Evolutionary conservation across 2,113 vertebrate genomes (phyloP), one percentile per base, ranked within the genome.

Genomic region (Xenopus laevis): DNA sequence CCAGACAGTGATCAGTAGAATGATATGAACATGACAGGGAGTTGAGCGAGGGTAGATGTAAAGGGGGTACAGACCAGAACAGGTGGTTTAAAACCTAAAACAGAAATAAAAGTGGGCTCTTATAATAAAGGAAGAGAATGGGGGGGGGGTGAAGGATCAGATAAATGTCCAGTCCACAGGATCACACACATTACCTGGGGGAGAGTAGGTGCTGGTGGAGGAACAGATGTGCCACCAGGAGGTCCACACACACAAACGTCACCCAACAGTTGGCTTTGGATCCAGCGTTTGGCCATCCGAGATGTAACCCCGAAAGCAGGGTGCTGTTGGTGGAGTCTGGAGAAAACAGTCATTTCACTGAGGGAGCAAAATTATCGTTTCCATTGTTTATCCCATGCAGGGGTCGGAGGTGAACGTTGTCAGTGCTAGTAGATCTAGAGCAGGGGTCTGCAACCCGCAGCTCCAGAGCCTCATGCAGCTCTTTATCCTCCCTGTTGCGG

Each of bases 261-360:
- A 0, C 90, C 90, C 78, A 98, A 88, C 46, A 98, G 91, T 82
- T 98, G 97, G 59, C 96, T 91, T 0, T 86, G 91, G 30, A 98
- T 80, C 97, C 97, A 99, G 16, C 97, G 95, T 75, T 98, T 98
- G 73, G 88, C 91, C 74, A 99, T 85, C 10, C 97, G 94, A 65
- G 93, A 96, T 45, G 90, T 89, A 0, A 89, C 87, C 0, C 96
- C 91, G 0, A 96, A 98, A 77, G 89, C 93, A 0, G 90, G 85
- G 70, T 98, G 87, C 85, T 98, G 94, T 89, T 98, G 96, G 80
- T 98, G 97, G 17, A 99, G 92, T 63, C 97, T 99, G 79, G 0
- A 0, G 63, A 69, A 16, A 55, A 0, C 68, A 15, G 12, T 55
- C 33, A 40, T 40, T 40, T 27, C 23, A 27, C 23, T 27, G 4